Base-by-base conservation (phyloP, 1,140 invertebrate genomes). In the Zaprionus kolodkinae region DNA sequence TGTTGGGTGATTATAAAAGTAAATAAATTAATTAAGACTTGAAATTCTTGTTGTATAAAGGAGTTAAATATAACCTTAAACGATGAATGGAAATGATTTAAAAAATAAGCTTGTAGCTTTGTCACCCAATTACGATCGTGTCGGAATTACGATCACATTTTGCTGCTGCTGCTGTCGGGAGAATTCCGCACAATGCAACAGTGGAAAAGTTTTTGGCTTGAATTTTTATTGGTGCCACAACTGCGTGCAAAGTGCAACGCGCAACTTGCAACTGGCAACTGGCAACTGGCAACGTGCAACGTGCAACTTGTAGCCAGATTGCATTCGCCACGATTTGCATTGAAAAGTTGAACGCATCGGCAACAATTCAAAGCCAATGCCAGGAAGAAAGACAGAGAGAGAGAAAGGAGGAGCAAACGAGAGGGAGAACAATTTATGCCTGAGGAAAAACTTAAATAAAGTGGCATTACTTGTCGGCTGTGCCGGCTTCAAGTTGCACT, bases 401-500 rank as follows among this genome's bases (percentile, higher is more conserved):
- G 11, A 10, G 21, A 30, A 3, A 40, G 21, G 21, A 21, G 21
- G 59, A 72, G 27, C 3, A 30, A 43, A 2, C 21, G 17, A 17
- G 11, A 52, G 25, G 13, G 12, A 3, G 21, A 7, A 50, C 27
- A 30, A 57, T 73, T 68, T 55, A 68, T 61, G 71, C 65, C 56
- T 11, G 36, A 61, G 64, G 48, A 72, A 73, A 79, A 87, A 88
- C 77, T 80, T 73, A 83, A 87, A 80, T 80, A 88, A 89, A 88
- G 77, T 84, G 81, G 78, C 76, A 88, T 78, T 81, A 84, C 68
- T 84, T 84, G 74, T 84, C 71, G 69, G 21, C 15, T 45, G 45
- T 17, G 15, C 45, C 17, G 45, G 45, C 25, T 59, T 43, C 35
- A 11, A 75, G 57, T 69, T 69, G 38, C 40, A 48, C 12, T 55